A percentile compares a stretch with the other conserved stretches of the same genome.
These are phyloP conservation scores for Eonycteris spelaea DNA, from an alignment of 2,113 vertebrate genomes.

Conservation along the genomic window DNA sequence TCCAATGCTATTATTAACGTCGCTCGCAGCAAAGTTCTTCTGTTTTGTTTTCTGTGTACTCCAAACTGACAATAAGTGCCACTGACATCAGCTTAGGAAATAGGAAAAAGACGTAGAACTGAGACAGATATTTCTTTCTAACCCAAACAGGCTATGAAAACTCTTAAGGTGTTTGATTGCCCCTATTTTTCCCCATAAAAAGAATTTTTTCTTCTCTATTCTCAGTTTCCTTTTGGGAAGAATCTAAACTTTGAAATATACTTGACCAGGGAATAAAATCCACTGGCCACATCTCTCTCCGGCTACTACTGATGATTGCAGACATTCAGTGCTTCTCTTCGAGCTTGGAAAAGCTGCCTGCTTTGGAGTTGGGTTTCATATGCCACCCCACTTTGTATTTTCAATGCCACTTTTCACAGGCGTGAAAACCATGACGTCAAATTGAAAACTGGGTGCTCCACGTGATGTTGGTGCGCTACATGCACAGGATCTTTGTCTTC, in stretches of 20 bases:
- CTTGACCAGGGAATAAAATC: neutral
- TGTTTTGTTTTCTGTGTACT: constrained; percentile 2
- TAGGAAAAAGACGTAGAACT: neutral
- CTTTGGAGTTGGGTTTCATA: constrained; percentile 37
- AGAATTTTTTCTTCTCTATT: neutral
- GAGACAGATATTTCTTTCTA: neutral
- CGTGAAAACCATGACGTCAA: neutral
- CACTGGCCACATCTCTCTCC: neutral
- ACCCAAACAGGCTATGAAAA: neutral
- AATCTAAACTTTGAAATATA: constrained; percentile 26
- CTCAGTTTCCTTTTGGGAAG: constrained; percentile 27
- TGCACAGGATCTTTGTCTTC: constrained; percentile 51
- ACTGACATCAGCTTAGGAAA: constrained; percentile 4
- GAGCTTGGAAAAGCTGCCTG: constrained; percentile 61
- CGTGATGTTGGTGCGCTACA: neutral
- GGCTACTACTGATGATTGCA: constrained; percentile 44
- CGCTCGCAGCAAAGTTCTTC: constrained; percentile 13
- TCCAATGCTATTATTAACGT: neutral
- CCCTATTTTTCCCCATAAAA: neutral
- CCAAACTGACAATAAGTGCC: constrained; percentile 12
- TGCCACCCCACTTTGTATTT: neutral
- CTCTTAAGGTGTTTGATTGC: neutral
- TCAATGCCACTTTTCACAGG: constrained; percentile 54
- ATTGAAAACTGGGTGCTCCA: neutral
- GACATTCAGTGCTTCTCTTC: neutral